Conservation (phyloP, 1,140 invertebrate genomes). For the Acromyrmex echinatior region DNA sequence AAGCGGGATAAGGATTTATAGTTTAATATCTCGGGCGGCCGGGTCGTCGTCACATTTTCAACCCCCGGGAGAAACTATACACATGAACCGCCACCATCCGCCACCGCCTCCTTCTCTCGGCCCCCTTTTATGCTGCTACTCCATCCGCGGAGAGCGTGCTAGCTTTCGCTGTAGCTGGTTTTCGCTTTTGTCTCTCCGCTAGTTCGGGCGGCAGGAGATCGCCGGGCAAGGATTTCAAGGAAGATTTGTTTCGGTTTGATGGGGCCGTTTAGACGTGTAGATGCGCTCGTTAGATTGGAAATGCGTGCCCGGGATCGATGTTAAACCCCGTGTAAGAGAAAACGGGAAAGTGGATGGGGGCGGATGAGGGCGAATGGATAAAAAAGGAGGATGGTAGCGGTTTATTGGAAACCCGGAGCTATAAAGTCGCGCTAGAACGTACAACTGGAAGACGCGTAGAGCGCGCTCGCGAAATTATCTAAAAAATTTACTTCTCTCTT, state of each 20-base stretch:
- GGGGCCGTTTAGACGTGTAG: constrained; percentile 83
- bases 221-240: constrained; percentile 75
- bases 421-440: constrained; percentile 57
- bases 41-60: constrained; percentile 86
- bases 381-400: constrained; percentile 72
- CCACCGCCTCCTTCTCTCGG: constrained; percentile 67
- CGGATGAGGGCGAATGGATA: constrained; percentile 8
- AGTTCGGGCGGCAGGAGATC: constrained; percentile 65
- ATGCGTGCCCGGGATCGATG: constrained; percentile 71
- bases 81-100: constrained; percentile 72
- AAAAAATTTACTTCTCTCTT: constrained; percentile 25
- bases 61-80: constrained; percentile 84
- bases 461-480: constrained; percentile 32
- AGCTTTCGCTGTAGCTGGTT: constrained; percentile 31
- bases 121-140: constrained; percentile 28
- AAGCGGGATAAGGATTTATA: constrained; percentile 86
- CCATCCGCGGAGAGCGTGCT: constrained; percentile 58
- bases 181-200: constrained; percentile 35
- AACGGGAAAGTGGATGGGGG: not conserved
- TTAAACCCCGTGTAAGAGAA: constrained; percentile 63
- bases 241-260: constrained; percentile 85
- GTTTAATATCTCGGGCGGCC: constrained; percentile 86
- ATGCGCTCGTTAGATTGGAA: constrained; percentile 84
- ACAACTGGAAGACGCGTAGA: constrained; percentile 20
- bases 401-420: constrained; percentile 70